Evolutionary conservation across 2,888 invertebrate genomes (phyloP).

Genomic region (Drosophila pseudotalamancana): DNA sequence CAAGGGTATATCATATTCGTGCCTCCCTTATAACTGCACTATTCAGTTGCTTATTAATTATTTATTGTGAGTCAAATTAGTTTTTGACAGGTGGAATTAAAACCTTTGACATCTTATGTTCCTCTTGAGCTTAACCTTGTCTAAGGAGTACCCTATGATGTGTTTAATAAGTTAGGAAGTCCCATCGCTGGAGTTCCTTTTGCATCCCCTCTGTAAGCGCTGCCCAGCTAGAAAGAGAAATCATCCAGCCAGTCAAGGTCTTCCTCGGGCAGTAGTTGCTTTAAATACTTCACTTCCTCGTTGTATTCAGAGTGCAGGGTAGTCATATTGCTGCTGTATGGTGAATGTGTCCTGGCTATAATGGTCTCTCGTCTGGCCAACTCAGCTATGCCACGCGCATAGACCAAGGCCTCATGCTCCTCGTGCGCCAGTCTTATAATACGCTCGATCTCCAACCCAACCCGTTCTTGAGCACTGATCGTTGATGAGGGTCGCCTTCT

Average conservation of each 20-base stretch:
- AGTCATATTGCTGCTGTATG: constrained; percentile 2
- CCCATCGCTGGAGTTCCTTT: not conserved
- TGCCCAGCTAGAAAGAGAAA: not conserved
- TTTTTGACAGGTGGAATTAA: constrained; percentile 6
- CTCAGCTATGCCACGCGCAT: constrained; percentile 14
- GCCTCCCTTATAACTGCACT: not conserved
- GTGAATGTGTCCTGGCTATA: constrained; percentile 17
- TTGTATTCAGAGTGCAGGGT: constrained; percentile 14
- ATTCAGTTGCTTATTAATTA: not conserved
- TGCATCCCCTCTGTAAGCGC: not conserved
- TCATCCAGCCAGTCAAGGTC: constrained; percentile 24
- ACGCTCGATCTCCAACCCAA: constrained; percentile 10
- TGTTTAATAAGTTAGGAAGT: not conserved
- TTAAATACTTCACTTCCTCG: constrained; percentile 15
- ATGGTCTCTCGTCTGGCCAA: constrained; percentile 28
- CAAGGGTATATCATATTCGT: not conserved
- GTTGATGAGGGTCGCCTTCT: fast-evolving
- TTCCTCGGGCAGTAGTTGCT: constrained; percentile 1
- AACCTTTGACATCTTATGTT: not conserved
- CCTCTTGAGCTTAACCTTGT: not conserved
- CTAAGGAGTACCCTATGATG: too few relatives aligned
- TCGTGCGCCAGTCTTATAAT: constrained; percentile 38
- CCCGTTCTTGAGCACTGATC: not conserved
- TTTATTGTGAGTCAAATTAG: not conserved
- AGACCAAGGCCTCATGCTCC: constrained; percentile 35